Conservation (phyloP, 2,113 vertebrate genomes). For the Antechinus flavipes region DNA sequence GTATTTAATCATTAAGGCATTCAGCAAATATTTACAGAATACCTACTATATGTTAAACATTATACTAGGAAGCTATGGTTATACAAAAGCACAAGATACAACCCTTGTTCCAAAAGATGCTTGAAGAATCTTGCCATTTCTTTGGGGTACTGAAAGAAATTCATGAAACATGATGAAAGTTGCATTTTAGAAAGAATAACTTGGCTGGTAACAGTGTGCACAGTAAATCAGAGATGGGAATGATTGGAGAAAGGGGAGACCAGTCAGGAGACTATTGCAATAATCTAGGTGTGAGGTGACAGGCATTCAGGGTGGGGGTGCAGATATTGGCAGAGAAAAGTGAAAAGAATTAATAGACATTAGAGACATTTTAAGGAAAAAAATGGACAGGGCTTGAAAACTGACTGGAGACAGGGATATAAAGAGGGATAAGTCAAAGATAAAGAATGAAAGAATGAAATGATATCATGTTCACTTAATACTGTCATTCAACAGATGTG, state of each 20-base stretch:
- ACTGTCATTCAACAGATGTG: conserved; percentile 32
- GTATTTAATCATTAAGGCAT: not conserved
- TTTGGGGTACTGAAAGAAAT: not conserved
- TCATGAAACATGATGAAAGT: not conserved
- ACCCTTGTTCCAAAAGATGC: not conserved
- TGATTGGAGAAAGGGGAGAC: not conserved
- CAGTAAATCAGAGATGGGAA: not conserved
- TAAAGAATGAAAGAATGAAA: not conserved
- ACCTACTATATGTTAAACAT: not conserved
- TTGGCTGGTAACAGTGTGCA: not conserved
- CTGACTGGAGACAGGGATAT: not conserved
- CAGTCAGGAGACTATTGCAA: not conserved
- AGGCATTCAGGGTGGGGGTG: not conserved
- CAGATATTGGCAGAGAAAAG: not conserved
- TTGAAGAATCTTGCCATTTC: not conserved
- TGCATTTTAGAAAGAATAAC: not conserved
- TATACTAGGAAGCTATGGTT: not conserved
- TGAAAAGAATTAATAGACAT: not conserved
- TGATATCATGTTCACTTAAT: not conserved
- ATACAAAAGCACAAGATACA: not conserved
- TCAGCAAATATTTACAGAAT: not conserved
- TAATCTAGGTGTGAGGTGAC: not conserved
- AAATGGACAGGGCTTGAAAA: not conserved
- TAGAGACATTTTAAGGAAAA: not conserved
- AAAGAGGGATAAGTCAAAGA: not conserved